Evolutionary conservation across 2,888 invertebrate genomes (phyloP), one percentile per base, ranked within the genome.

Genomic region (Cataglyphis altisquamis): DNA sequence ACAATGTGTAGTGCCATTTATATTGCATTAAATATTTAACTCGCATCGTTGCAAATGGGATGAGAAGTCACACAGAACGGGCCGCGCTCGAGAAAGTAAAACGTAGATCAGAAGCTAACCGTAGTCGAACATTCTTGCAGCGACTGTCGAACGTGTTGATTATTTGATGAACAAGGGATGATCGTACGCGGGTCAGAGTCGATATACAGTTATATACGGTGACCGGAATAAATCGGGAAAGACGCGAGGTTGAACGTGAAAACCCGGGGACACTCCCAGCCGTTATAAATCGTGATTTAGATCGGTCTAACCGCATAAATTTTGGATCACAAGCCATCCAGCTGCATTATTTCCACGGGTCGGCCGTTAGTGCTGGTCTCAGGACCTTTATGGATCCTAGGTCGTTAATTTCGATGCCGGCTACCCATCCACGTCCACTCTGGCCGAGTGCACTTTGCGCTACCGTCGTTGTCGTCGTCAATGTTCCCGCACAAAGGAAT

Each of bases 331-430:
- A 66, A 77, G 45, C 66, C 39, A 82, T 75, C 81, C 82, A 84
- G 86, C 89, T 87, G 89, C 89, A 91, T 90, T 92, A 91, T 90
- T 91, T 90, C 86, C 89, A 74, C 86, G 86, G 82, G 81, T 84
- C 86, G 84, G 85, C 85, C 83, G 84, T 87, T 86, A 88, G 78
- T 86, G 82, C 82, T 84, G 75, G 80, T 82, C 68, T 77, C 86
- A 73, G 83, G 81, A 88, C 85, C 87, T 90, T 88, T 88, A 88
- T 89, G 88, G 84, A 88, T 85, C 85, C 89, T 78, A 55, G 86
- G 86, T 89, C 91, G 89, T 91, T 91, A 91, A 90, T 91, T 91
- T 90, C 87, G 86, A 45, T 86, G 88, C 85, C 81, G 86, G 87
- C 85, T 87, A 87, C 85, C 89, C 89, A 88, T 89, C 88, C 87